These are phyloP conservation scores for Archips xylosteana DNA, from an alignment of 2,888 invertebrate genomes.

Conservation along the genomic window DNA sequence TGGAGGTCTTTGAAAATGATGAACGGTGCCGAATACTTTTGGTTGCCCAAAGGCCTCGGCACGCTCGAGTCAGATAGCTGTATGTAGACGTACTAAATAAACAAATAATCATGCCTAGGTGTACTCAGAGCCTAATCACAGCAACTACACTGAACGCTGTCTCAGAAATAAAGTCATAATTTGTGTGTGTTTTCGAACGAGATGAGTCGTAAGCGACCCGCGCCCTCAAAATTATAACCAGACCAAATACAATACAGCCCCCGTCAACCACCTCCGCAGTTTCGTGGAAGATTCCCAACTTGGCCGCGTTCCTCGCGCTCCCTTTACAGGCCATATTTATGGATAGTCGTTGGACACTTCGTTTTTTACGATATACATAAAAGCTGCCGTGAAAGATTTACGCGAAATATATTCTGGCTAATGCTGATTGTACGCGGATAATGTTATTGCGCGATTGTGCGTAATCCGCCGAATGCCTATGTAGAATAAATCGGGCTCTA, in stretches of 20 bases:
- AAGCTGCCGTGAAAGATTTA: slow-evolving; percentile 83
- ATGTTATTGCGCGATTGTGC: slow-evolving; percentile 60
- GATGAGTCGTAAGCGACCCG: slow-evolving; percentile 37
- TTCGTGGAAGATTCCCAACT: slow-evolving; percentile 2
- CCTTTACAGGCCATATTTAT: slow-evolving; percentile 80
- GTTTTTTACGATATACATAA: slow-evolving; percentile 85
- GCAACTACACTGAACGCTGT: slow-evolving; percentile 16
- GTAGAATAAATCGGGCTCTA: slow-evolving; percentile 51
- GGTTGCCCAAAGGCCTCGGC: too few relatives aligned
- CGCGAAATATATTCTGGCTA: slow-evolving; percentile 82
- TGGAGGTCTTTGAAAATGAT: too few relatives aligned
- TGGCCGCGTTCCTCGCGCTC: slow-evolving; percentile 43
- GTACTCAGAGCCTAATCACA: neutral
- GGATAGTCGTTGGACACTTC: slow-evolving; percentile 76
- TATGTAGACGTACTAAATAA: too few relatives aligned
- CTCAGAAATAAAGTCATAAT: slow-evolving; percentile 47
- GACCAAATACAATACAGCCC: slow-evolving; percentile 26
- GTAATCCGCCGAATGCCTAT: slow-evolving; percentile 50
- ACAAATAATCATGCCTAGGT: neutral
- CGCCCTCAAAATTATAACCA: slow-evolving; percentile 36
- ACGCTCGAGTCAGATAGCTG: too few relatives aligned
- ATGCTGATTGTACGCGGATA: slow-evolving; percentile 75
- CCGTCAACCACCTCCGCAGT: neutral
- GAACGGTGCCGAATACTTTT: too few relatives aligned
- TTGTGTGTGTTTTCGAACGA: slow-evolving; percentile 45